Percentiles rank a stretch among this genome's conserved stretches.
phyloP scores from a whole-genome alignment of 2,797 vertebrate genomes.

The Rhinichthys osculus region DNA sequence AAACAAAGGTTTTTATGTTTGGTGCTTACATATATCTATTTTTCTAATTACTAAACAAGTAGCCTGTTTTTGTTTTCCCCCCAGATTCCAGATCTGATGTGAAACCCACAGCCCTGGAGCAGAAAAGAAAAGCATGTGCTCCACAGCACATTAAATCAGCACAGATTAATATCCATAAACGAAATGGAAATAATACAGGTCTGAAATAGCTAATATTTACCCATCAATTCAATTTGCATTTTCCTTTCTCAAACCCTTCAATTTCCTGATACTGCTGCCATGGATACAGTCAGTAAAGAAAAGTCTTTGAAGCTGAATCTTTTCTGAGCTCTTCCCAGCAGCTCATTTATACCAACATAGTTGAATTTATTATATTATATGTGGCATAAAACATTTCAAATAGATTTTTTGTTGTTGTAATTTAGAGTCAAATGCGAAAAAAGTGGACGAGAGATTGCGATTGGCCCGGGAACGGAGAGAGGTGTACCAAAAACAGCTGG shows the following conservation, averaged over 20 bases:
- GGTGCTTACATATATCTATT: neutral
- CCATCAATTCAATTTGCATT: neutral
- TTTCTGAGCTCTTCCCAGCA: neutral
- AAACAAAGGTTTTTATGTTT: neutral
- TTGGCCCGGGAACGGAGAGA: constrained; percentile 89
- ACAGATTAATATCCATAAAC: constrained; percentile 38
- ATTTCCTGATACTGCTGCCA: neutral
- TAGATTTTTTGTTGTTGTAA: neutral
- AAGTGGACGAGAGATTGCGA: constrained; percentile 88
- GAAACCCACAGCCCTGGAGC: constrained; percentile 37
- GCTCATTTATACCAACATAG: neutral
- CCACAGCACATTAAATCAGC: constrained; percentile 24
- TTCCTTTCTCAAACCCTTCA: neutral
- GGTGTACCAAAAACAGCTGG: constrained; percentile 84
- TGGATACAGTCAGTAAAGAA: constrained; percentile 1
- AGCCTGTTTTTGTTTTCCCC: neutral
- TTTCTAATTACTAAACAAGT: neutral
- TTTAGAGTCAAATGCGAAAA: constrained; percentile 74
- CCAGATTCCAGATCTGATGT: constrained; percentile 16
- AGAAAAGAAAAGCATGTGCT: constrained; percentile 37
- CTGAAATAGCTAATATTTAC: neutral
- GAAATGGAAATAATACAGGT: constrained; percentile 49
- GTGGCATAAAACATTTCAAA: neutral
- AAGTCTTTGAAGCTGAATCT: neutral
- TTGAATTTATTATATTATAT: neutral